These are phyloP conservation scores for Pammene aurita DNA, from an alignment of 2,888 invertebrate genomes.

Conservation along the genomic window DNA sequence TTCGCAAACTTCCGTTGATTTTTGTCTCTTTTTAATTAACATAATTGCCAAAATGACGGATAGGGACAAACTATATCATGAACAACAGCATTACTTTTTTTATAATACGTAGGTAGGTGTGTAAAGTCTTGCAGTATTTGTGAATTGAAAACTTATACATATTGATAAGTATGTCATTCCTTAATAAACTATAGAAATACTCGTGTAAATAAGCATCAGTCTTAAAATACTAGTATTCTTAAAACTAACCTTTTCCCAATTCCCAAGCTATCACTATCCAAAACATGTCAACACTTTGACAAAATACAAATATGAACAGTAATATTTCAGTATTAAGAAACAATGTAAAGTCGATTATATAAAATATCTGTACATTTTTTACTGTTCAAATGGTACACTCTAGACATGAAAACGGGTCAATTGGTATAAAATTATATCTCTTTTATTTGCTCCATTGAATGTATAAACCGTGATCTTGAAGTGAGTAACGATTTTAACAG, in stretches of 20 bases:
- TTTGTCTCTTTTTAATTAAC: no score
- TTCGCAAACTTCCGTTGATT: no score
- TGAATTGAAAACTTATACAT: no score
- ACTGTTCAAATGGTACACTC: neutral
- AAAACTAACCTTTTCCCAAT: slow-evolving; percentile 7
- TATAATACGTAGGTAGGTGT: no score
- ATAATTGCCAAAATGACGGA: no score
- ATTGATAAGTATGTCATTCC: neutral
- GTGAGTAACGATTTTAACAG: no score
- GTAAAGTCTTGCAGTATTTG: no score
- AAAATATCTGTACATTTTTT: neutral
- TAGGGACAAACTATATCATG: no score
- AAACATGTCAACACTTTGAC: slow-evolving; percentile 10
- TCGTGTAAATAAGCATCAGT: slow-evolving; percentile 15
- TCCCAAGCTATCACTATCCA: neutral
- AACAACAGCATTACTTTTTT: no score
- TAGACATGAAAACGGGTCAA: neutral
- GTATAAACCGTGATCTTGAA: no score
- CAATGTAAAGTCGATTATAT: slow-evolving; percentile 4
- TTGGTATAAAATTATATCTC: no score
- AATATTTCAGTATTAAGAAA: neutral
- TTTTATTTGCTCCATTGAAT: no score
- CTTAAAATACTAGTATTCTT: slow-evolving; percentile 21
- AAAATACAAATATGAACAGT: slow-evolving; percentile 5
- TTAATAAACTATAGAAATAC: neutral